Evolutionary conservation across 1,140 invertebrate genomes (phyloP).

Genomic region (Zaprionus taronus): DNA sequence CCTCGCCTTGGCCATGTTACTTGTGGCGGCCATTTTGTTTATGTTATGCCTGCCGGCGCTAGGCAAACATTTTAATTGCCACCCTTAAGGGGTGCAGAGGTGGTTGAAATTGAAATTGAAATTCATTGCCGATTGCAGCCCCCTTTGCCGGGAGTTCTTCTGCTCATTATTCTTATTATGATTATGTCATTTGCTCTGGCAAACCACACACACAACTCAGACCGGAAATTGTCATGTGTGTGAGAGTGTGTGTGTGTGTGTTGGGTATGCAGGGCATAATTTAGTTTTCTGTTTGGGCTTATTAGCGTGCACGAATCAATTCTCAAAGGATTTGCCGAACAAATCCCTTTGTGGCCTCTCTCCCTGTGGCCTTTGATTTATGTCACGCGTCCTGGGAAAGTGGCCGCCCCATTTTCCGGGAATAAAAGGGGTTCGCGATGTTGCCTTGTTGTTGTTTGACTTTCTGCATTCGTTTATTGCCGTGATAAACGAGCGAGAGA

Average conservation of each 20-base stretch:
- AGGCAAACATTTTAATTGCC: slow-evolving; percentile 79
- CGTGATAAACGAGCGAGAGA: slow-evolving; percentile 52
- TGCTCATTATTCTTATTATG: slow-evolving; percentile 49
- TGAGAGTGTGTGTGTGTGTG: slow-evolving; percentile 11
- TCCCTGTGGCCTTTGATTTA: slow-evolving; percentile 64
- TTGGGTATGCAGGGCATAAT: slow-evolving; percentile 52
- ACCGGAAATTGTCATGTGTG: slow-evolving; percentile 27
- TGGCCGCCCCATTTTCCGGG: slow-evolving; percentile 19
- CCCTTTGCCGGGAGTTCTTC: not conserved
- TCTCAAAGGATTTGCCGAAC: slow-evolving; percentile 80
- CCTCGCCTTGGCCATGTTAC: slow-evolving; percentile 17
- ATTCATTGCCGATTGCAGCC: slow-evolving; percentile 29
- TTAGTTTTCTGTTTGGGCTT: slow-evolving; percentile 72
- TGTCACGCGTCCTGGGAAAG: slow-evolving; percentile 81
- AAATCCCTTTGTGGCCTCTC: slow-evolving; percentile 50
- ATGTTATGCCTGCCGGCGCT: slow-evolving; percentile 4
- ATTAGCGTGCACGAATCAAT: slow-evolving; percentile 84
- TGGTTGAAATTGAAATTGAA: slow-evolving; percentile 73
- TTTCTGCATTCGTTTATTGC: slow-evolving; percentile 61
- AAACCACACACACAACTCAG: slow-evolving; percentile 47
- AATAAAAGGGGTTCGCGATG: slow-evolving; percentile 44
- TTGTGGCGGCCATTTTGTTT: slow-evolving; percentile 64
- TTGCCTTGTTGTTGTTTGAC: slow-evolving; percentile 45
- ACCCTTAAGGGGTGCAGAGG: slow-evolving; percentile 47
- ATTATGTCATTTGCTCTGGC: slow-evolving; percentile 75